These are phyloP conservation scores for Bellardia bayeri DNA, from an alignment of 2,888 invertebrate genomes.

Conservation along the genomic window DNA sequence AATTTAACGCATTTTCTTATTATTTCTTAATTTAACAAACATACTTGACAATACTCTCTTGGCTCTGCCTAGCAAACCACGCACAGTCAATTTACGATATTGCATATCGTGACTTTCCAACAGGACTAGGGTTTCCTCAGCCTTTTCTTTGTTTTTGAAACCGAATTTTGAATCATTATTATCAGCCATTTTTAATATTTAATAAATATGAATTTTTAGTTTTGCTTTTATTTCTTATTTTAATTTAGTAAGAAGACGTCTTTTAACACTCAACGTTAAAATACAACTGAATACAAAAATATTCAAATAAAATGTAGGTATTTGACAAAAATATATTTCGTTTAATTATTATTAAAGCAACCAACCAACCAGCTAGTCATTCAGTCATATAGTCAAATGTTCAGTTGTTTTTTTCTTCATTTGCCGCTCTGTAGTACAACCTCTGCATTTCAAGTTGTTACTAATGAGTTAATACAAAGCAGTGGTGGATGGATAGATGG, in stretches of 20 bases:
- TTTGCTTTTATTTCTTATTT: background rate
- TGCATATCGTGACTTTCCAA: slow-evolving; percentile 87
- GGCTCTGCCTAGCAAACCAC: slow-evolving; percentile 86
- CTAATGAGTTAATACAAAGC: slow-evolving; percentile 51
- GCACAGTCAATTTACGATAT: slow-evolving; percentile 88
- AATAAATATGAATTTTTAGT: background rate
- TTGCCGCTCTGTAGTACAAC: slow-evolving; percentile 35
- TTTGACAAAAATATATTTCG: slow-evolving; percentile 58
- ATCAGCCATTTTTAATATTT: slow-evolving; percentile 70
- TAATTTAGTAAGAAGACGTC: slow-evolving; percentile 44
- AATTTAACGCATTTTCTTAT: background rate
- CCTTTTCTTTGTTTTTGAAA: slow-evolving; percentile 90
- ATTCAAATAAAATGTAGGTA: slow-evolving; percentile 63
- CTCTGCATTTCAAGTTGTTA: slow-evolving; percentile 58
- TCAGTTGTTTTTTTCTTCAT: slow-evolving; percentile 4
- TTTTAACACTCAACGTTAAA: slow-evolving; percentile 63
- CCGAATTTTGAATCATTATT: slow-evolving; percentile 87
- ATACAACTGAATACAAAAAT: slow-evolving; percentile 66
- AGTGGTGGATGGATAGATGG: slow-evolving; percentile 21
- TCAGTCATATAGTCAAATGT: background rate
- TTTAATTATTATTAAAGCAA: slow-evolving; percentile 48
- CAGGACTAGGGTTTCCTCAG: slow-evolving; percentile 87
- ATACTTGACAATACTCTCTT: slow-evolving; percentile 85
- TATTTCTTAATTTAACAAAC: slow-evolving; percentile 71
- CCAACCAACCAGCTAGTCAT: slow-evolving; percentile 29